Conservation (phyloP, 2,888 invertebrate species). For the Lasioglossum villosulum region DNA sequence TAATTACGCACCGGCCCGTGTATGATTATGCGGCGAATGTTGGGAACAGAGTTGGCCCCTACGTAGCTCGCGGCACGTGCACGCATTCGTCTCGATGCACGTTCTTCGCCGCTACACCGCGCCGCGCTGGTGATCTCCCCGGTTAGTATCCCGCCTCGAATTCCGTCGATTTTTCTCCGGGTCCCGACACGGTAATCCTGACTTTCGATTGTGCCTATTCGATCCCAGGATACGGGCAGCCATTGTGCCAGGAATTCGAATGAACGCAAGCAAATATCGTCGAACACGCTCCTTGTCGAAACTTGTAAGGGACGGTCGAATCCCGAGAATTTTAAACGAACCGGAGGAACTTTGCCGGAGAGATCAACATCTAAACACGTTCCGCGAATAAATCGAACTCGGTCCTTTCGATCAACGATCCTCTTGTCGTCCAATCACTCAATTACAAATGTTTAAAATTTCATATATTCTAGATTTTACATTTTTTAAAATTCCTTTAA, state of each 20-base stretch:
- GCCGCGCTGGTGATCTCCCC: neutral
- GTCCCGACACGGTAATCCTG: conserved; percentile 23
- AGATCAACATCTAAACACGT: neutral
- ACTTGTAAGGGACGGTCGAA: neutral
- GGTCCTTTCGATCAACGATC: neutral
- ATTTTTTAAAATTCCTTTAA: too few relatives aligned
- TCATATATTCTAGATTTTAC: too few relatives aligned
- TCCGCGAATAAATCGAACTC: neutral
- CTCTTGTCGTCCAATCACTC: too few relatives aligned
- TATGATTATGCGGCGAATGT: conserved; percentile 29
- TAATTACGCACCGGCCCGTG: conserved; percentile 42
- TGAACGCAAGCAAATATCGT: conserved; percentile 2
- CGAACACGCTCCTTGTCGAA: neutral
- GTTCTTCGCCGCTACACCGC: neutral
- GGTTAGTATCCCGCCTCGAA: conserved; percentile 34
- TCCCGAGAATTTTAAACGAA: conserved; percentile 7
- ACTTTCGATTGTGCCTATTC: conserved; percentile 22
- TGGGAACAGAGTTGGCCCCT: conserved; percentile 28
- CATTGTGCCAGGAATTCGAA: conserved; percentile 14
- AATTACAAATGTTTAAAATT: too few relatives aligned
- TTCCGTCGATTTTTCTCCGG: conserved; percentile 37
- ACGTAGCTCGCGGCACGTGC: conserved; percentile 42
- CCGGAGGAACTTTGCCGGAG: neutral
- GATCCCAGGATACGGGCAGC: neutral
- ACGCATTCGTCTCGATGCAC: conserved; percentile 39